A percentile compares a stretch with the other conserved stretches of the same genome.
Evolutionary conservation across 2,888 invertebrate species (phyloP).

Genomic region (Andricus quercusramuli): DNA sequence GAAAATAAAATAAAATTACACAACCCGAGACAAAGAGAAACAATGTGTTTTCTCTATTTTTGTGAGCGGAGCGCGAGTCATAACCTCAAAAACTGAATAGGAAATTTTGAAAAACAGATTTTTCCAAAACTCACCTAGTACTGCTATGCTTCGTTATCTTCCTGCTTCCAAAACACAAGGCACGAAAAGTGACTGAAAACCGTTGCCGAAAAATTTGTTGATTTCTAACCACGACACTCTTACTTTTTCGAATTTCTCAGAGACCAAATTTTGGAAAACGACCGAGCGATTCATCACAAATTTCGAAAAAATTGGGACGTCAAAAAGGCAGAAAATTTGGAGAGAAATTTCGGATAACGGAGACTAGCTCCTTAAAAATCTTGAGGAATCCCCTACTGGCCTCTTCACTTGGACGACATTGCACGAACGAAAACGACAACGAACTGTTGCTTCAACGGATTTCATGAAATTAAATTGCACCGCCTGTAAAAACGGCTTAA

Average conservation of each 20-base stretch:
- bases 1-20: constrained; percentile 4
- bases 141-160: background rate
- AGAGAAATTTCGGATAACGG: too few species aligned
- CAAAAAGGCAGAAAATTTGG: too few species aligned
- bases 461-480: too few species aligned
- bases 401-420: too few species aligned
- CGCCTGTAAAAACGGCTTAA: too few species aligned
- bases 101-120: background rate
- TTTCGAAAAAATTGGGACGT: background rate
- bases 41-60: background rate
- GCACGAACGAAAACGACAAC: too few species aligned
- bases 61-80: background rate
- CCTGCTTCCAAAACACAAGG: background rate
- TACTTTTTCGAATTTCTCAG: background rate
- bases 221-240: background rate
- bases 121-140: background rate
- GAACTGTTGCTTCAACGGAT: too few species aligned
- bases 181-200: background rate
- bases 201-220: background rate
- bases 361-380: too few species aligned
- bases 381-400: too few species aligned
- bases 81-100: background rate
- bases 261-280: background rate
- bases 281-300: background rate
- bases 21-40: background rate